Evolutionary conservation across 1,140 invertebrate genomes (phyloP).

Genomic region (Caenorhabditis briggsae): DNA sequence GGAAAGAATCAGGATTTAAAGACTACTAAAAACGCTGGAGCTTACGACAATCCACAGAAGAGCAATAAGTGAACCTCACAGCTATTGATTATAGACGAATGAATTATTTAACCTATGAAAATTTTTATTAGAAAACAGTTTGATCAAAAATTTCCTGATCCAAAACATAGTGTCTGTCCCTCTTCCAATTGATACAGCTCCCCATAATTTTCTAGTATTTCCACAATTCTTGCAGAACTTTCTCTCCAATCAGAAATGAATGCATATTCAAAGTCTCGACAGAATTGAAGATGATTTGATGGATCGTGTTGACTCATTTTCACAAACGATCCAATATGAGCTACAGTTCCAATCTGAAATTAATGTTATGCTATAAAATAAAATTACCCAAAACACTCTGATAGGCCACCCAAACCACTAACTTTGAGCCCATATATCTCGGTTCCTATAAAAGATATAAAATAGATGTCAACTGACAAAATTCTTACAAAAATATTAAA

Average conservation of each 20-base stretch:
- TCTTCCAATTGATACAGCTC: constrained; percentile 17
- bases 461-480: no score
- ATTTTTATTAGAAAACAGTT: no score
- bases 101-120: background rate
- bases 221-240: constrained; percentile 39
- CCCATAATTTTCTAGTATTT: constrained; percentile 31
- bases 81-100: no score
- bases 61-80: background rate
- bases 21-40: background rate
- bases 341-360: constrained; percentile 20
- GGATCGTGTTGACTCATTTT: constrained; percentile 43
- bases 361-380: no score
- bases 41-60: background rate
- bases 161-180: constrained; percentile 13
- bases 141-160: background rate
- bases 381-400: no score
- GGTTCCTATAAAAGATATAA: no score
- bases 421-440: no score
- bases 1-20: background rate
- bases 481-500: no score
- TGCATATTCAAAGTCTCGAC: constrained; percentile 31
- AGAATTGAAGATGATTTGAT: constrained; percentile 9
- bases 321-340: constrained; percentile 4
- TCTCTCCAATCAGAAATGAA: constrained; percentile 40
- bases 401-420: no score